Conservation (phyloP, 2,888 invertebrate genomes). For the Spodoptera picta region DNA sequence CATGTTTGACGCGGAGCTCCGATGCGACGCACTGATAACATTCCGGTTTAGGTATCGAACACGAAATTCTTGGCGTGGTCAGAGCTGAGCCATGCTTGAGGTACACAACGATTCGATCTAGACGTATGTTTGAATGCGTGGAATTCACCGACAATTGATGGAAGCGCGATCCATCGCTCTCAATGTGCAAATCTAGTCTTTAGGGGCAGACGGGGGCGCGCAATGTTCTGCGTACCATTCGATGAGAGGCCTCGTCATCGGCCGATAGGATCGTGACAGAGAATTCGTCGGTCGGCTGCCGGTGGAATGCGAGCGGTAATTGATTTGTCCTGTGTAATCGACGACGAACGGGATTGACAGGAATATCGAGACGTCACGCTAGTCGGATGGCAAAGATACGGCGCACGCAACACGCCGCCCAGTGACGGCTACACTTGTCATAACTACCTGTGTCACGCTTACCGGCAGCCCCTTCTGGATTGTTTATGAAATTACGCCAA, state of each 20-base stretch:
- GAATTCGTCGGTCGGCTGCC: constrained; percentile 84
- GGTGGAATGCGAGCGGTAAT: constrained; percentile 85
- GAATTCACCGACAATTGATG: constrained; percentile 82
- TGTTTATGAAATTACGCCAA: background rate
- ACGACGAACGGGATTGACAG: constrained; percentile 80
- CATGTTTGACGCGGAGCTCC: constrained; percentile 77
- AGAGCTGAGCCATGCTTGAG: constrained; percentile 77
- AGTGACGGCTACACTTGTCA: constrained; percentile 23
- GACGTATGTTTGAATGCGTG: constrained; percentile 79
- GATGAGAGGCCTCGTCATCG: constrained; percentile 80
- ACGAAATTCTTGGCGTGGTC: constrained; percentile 83
- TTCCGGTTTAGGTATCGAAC: constrained; percentile 84
- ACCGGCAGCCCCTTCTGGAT: constrained; percentile 3
- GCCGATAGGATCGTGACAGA: constrained; percentile 84
- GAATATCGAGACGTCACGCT: constrained; percentile 78
- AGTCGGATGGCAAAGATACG: constrained; percentile 54
- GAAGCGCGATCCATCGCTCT: constrained; percentile 80
- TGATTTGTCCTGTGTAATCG: constrained; percentile 88
- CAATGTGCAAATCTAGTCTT: constrained; percentile 75
- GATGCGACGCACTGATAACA: constrained; percentile 86
- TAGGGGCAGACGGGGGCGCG: constrained; percentile 65
- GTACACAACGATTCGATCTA: constrained; percentile 71
- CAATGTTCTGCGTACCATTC: constrained; percentile 79
- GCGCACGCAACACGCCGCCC: constrained; percentile 32
- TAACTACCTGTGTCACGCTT: constrained; percentile 6